phyloP scores from a whole-genome alignment of 1,140 invertebrate genomes.

The Laupala kohalensis region DNA sequence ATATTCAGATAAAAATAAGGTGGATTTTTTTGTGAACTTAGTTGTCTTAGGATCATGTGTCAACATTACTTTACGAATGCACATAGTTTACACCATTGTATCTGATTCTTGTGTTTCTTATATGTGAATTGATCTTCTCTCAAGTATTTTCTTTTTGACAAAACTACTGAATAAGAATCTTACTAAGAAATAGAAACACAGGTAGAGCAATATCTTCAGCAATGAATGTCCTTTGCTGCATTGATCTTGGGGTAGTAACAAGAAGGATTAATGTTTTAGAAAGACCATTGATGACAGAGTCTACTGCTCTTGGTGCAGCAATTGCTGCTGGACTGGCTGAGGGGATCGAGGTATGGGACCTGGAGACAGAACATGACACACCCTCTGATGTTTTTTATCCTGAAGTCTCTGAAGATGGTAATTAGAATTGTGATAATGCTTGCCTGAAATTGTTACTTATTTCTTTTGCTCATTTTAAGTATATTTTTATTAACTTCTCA shows the following conservation, averaged over 20 bases:
- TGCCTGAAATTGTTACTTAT: neutral
- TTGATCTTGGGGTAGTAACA: no score
- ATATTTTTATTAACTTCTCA: neutral
- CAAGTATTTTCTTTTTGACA: no score
- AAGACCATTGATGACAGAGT: constrained; percentile 72
- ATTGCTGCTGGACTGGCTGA: constrained; percentile 75
- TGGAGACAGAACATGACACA: constrained; percentile 40
- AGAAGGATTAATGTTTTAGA: no score
- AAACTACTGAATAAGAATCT: neutral
- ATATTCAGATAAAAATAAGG: no score
- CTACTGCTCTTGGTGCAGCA: constrained; percentile 78
- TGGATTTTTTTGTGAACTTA: no score
- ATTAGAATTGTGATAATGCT: neutral
- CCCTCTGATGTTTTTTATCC: constrained; percentile 65
- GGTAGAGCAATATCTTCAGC: neutral
- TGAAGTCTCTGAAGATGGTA: constrained; percentile 58
- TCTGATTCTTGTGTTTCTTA: no score
- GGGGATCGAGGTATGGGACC: constrained; percentile 51
- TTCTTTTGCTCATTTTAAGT: neutral
- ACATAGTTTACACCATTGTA: no score
- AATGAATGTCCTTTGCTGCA: neutral
- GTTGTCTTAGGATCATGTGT: no score
- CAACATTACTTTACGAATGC: no score
- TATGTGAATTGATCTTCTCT: no score
- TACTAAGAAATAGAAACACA: neutral